These are phyloP conservation scores for Denticeps clupeoides DNA, from an alignment of 2,797 vertebrate species.

Conservation along the genomic window DNA sequence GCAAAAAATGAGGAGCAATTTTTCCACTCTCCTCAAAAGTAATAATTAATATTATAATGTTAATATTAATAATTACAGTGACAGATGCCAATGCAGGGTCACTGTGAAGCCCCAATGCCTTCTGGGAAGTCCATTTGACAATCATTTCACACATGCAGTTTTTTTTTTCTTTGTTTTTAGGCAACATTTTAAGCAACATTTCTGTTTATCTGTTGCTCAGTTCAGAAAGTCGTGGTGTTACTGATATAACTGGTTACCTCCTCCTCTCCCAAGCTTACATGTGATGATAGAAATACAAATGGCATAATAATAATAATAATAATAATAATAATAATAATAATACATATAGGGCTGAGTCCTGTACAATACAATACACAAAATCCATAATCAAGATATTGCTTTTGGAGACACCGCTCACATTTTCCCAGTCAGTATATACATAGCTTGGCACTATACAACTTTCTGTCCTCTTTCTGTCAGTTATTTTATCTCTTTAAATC, in stretches of 20 bases:
- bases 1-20: constrained; percentile 64
- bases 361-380: constrained; percentile 74
- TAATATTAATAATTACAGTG: constrained; percentile 61
- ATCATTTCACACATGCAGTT: constrained; percentile 55
- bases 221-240: constrained; percentile 39
- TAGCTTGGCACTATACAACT: constrained; percentile 73
- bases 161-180: constrained; percentile 52
- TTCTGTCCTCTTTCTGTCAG: constrained; percentile 42
- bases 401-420: constrained; percentile 68
- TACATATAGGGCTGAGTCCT: constrained; percentile 70
- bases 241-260: constrained; percentile 21
- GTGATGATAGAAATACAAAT: constrained; percentile 67
- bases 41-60: constrained; percentile 55
- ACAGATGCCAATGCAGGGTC: constrained; percentile 52
- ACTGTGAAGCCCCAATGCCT: constrained; percentile 48
- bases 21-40: constrained; percentile 50
- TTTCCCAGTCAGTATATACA: constrained; percentile 62
- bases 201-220: constrained; percentile 11
- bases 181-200: constrained; percentile 48
- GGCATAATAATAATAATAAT: constrained; percentile 37
- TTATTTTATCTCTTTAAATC: constrained; percentile 15
- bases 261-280: constrained; percentile 55
- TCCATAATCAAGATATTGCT: constrained; percentile 73
- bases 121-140: constrained; percentile 45
- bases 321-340: constrained; percentile 61